Evolutionary conservation across 2,113 vertebrate species (phyloP).

Genomic region (Muntiacus reevesi): DNA sequence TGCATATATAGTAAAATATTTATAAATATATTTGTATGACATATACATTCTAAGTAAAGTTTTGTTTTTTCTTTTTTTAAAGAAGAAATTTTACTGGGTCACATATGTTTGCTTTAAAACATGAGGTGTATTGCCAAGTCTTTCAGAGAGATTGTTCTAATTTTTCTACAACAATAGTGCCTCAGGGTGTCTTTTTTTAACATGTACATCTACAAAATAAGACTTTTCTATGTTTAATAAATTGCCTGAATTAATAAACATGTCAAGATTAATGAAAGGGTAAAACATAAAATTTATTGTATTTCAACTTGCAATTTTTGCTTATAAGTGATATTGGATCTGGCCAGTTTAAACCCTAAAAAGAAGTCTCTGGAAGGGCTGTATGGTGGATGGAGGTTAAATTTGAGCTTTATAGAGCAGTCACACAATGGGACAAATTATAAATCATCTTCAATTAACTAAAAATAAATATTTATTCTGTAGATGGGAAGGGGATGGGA

Average conservation of each 20-base stretch:
- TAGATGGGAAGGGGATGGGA: not conserved
- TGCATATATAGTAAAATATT: not conserved
- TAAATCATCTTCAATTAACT: not conserved
- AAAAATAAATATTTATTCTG: not conserved
- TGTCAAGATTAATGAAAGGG: not conserved
- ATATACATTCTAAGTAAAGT: not conserved
- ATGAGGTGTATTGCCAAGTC: not conserved
- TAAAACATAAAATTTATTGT: not conserved
- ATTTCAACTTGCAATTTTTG: not conserved
- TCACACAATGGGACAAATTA: not conserved
- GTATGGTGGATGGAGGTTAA: not conserved
- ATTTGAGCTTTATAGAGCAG: not conserved
- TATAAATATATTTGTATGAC: not conserved
- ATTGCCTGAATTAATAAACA: not conserved
- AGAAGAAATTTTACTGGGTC: not conserved
- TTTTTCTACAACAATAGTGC: not conserved
- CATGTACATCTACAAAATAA: not conserved
- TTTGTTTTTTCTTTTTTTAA: not conserved
- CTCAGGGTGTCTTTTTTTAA: not conserved
- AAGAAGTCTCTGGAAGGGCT: not conserved
- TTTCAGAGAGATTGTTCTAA: not conserved
- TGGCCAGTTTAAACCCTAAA: not conserved
- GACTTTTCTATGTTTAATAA: not conserved
- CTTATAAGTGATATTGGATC: not conserved
- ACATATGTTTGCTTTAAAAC: not conserved